Evolutionary conservation across 1,140 invertebrate species (phyloP), one percentile per base, ranked within the genome.

Genomic region (Trichoplusia ni): DNA sequence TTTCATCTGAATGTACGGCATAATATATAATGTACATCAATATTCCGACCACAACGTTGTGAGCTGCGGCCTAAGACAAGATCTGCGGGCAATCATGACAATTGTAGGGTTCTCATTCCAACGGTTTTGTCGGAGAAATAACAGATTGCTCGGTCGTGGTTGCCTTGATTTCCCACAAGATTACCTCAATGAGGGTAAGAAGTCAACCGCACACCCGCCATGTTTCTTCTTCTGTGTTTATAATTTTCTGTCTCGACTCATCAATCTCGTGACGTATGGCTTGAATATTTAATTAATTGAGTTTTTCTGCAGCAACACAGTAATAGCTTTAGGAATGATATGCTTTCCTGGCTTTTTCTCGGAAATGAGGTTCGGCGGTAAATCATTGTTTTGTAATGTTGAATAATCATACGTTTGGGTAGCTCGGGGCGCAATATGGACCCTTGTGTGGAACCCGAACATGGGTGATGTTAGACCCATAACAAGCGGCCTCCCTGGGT

Each of bases 121-220:
- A 44, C 75, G 75, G 77, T 75, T 63, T 72, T 73, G 64, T 66
- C 49, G 61, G 35, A 65, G 71, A 76, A 77, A 77, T 78, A 77
- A 82, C 74, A 76, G 74, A 81, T 86, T 74, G 79, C 74, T 73
- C 66, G 49, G 75, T 74, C 72, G 73, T 62, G 67, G 75, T 65
- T 67, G 70, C 61, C 77, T 75, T 85, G 80, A 87, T 87, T 87
- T 87, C 84, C 84, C 84, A 77, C 78, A 79, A 87, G 82, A 85
- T 84, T 85, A 77, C 82, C 75, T 73, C 78, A 72, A 79, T 78
- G 75, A 85, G 73, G 78, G 75, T 71, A 75, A 75, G 71, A 75
- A 80, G 73, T 83, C 78, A 83, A 79, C 73, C 72, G 71, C 73
- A 67, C 63, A 59, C 73, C 64, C 54, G 44, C 53, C 21, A 67